These are phyloP conservation scores for Gonioctena quinquepunctata DNA, from an alignment of 1,140 invertebrate species.

Conservation along the genomic window DNA sequence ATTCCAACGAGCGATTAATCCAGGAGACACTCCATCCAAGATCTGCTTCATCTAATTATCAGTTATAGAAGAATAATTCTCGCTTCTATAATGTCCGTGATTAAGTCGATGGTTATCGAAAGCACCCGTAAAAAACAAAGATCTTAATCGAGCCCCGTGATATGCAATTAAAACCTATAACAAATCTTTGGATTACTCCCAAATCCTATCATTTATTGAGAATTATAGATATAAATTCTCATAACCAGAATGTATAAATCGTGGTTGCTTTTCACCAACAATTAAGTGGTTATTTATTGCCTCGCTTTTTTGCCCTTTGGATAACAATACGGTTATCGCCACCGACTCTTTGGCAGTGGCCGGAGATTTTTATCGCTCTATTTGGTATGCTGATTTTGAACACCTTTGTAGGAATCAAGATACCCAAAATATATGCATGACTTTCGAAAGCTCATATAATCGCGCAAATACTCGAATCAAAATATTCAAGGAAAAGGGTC, in stretches of 20 bases:
- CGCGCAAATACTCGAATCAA: too few species aligned
- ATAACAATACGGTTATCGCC: conserved; percentile 28
- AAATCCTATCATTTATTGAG: conserved; percentile 41
- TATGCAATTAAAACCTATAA: conserved; percentile 39
- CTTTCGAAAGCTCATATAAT: too few species aligned
- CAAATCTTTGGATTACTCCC: conserved; percentile 40
- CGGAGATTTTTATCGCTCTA: not conserved
- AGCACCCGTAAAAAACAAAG: conserved; percentile 38
- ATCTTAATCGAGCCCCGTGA: conserved; percentile 35
- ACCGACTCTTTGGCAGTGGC: not conserved
- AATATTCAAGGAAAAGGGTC: too few species aligned
- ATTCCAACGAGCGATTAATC: not conserved
- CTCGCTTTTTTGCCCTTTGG: conserved; percentile 27
- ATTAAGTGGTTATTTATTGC: conserved; percentile 40
- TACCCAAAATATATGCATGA: not conserved
- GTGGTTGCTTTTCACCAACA: conserved; percentile 41
- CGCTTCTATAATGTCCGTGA: conserved; percentile 26
- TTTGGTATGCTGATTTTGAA: conserved; percentile 12
- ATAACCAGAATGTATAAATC: conserved; percentile 35
- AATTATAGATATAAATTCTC: conserved; percentile 39
- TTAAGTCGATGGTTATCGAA: conserved; percentile 35
- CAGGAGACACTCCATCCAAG: not conserved
- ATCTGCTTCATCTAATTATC: conserved; percentile 21
- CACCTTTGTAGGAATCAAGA: not conserved
- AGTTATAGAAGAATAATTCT: conserved; percentile 29